Conservation (phyloP, 2,797 vertebrate genomes). For the Eremophila alpestris region DNA sequence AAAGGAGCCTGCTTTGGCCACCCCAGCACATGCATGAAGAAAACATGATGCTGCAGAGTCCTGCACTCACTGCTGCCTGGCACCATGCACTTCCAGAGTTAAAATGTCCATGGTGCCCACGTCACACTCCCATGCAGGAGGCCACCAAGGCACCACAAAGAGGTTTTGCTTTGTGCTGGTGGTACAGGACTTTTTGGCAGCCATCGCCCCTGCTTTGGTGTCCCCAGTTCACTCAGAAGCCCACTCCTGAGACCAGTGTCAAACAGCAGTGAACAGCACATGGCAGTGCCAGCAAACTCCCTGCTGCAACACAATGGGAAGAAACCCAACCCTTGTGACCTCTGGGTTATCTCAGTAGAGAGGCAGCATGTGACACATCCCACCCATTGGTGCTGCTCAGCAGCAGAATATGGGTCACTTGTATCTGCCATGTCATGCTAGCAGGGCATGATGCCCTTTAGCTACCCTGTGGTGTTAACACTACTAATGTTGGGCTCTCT, state of each 20-base stretch:
- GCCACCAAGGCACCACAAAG: fast-evolving
- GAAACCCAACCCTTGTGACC: constrained; percentile 26
- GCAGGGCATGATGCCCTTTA: not conserved
- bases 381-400: not conserved
- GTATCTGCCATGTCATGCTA: not conserved
- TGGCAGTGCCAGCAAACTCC: not conserved
- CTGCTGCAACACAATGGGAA: not conserved
- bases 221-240: fast-evolving
- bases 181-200: not conserved
- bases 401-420: constrained; percentile 33
- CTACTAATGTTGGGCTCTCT: not conserved
- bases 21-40: not conserved
- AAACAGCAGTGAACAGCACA: not conserved
- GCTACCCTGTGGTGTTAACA: not conserved
- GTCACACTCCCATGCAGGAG: fast-evolving
- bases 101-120: not conserved
- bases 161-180: not conserved
- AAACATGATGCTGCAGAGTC: not conserved
- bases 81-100: not conserved
- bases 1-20: not conserved
- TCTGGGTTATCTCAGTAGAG: not conserved
- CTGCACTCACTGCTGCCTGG: not conserved
- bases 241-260: not conserved
- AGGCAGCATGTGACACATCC: constrained; percentile 2
- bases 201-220: not conserved